A percentile compares a stretch with the other conserved stretches of the same genome.
These are phyloP conservation scores for Platyscapa corneri DNA, from an alignment of 1,140 invertebrate genomes.

Conservation along the genomic window DNA sequence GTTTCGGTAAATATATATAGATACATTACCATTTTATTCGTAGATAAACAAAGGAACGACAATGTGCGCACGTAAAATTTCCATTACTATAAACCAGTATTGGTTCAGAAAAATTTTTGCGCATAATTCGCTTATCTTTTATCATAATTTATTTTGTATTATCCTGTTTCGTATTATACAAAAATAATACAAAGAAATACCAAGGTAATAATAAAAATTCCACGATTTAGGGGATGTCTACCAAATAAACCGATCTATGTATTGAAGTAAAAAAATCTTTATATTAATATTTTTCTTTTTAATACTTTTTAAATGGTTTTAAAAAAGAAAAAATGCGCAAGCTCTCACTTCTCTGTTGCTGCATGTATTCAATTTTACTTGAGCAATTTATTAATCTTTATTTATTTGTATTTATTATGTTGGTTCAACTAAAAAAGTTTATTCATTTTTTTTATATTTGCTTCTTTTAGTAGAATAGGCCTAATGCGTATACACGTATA, in stretches of 20 bases:
- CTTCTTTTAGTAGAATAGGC: constrained; percentile 46
- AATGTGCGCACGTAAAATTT: neutral
- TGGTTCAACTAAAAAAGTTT: constrained; percentile 25
- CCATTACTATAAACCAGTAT: neutral
- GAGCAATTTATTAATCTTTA: neutral
- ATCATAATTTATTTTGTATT: neutral
- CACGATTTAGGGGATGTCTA: neutral
- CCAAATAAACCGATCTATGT: neutral
- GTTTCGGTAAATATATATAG: neutral
- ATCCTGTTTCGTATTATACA: neutral
- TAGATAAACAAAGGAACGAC: neutral
- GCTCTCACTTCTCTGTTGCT: constrained; percentile 27
- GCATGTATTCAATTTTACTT: neutral
- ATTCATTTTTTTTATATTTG: constrained; percentile 24
- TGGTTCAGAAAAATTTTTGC: neutral
- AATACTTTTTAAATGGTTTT: neutral
- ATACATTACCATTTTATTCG: neutral
- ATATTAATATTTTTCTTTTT: neutral
- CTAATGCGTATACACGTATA: constrained; percentile 24
- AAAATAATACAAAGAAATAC: neutral
- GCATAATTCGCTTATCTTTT: constrained; percentile 1
- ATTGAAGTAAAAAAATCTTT: neutral
- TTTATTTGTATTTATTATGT: constrained; percentile 33
- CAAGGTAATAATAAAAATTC: neutral
- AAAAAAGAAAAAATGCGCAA: constrained; percentile 40